Evolutionary conservation across 2,797 vertebrate species (phyloP).

Genomic region (Premnoplex brunnescens): DNA sequence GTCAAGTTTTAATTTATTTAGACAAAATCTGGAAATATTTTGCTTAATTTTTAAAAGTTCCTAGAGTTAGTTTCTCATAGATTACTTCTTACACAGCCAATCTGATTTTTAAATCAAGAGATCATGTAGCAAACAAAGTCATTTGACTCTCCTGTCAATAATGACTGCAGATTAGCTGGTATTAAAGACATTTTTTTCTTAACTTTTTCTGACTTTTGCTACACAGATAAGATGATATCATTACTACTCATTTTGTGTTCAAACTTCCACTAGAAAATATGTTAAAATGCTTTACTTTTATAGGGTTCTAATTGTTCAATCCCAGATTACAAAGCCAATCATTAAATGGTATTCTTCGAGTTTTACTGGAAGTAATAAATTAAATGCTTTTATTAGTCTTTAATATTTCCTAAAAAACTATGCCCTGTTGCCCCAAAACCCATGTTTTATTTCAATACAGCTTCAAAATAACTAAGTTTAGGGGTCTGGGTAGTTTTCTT

Average conservation of each 20-base stretch:
- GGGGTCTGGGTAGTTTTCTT: accelerated
- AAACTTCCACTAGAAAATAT: not conserved
- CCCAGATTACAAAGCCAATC: not conserved
- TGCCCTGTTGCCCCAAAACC: not conserved
- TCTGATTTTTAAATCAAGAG: not conserved
- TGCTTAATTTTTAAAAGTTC: not conserved
- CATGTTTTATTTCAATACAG: not conserved
- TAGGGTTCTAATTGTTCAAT: not conserved
- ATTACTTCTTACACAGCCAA: not conserved
- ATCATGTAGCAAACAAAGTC: not conserved
- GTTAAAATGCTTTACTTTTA: not conserved
- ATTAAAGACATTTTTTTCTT: not conserved
- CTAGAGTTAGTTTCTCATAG: not conserved
- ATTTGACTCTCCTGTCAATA: not conserved
- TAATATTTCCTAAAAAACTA: not conserved
- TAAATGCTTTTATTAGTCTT: not conserved
- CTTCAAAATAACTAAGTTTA: not conserved
- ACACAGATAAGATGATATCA: not conserved
- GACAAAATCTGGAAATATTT: not conserved
- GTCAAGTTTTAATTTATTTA: not conserved
- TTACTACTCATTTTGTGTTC: not conserved
- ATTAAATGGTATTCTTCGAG: not conserved
- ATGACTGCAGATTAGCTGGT: not conserved
- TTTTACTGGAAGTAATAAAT: not conserved
- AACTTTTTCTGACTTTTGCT: not conserved